Conservation (phyloP, 2,888 invertebrate genomes). For the Mycogona germanica region DNA sequence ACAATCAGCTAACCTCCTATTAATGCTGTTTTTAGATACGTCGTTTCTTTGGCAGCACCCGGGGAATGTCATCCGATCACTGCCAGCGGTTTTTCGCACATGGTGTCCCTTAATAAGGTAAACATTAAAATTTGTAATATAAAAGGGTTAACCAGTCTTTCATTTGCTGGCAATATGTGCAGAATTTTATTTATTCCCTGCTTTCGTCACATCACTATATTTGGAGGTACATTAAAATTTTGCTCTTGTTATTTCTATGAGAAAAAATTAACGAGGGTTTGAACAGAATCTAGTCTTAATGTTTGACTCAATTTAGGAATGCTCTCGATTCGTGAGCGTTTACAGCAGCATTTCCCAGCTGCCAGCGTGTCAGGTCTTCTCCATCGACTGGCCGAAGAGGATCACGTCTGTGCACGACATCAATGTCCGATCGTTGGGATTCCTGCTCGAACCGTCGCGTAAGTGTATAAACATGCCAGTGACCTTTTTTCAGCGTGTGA, state of each 20-base stretch:
- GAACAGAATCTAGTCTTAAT: too few species aligned
- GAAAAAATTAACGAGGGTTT: too few species aligned
- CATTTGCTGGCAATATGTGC: too few species aligned
- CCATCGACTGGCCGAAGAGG: constrained; percentile 50
- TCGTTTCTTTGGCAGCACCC: constrained; percentile 28
- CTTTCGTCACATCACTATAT: background rate
- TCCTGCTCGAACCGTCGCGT: constrained; percentile 50
- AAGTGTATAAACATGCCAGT: constrained; percentile 21
- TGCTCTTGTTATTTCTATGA: too few species aligned
- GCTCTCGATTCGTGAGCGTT: constrained; percentile 65
- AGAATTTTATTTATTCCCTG: too few species aligned
- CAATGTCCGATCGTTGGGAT: constrained; percentile 53
- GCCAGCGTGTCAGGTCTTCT: constrained; percentile 52
- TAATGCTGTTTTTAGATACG: constrained; percentile 34
- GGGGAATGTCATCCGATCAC: constrained; percentile 59
- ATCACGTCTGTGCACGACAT: constrained; percentile 51
- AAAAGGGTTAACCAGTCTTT: too few species aligned
- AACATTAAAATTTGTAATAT: too few species aligned
- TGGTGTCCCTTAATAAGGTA: constrained; percentile 62
- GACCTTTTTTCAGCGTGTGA: too few species aligned
- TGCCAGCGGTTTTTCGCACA: constrained; percentile 70
- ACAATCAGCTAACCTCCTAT: too few species aligned
- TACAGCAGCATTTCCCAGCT: constrained; percentile 54
- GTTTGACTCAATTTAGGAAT: constrained; percentile 27
- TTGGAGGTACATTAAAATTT: background rate